Percentiles rank a stretch among this genome's conserved stretches.
These are phyloP conservation scores for Mycogona germanica DNA, from an alignment of 2,888 invertebrate species.

Conservation along the genomic window DNA sequence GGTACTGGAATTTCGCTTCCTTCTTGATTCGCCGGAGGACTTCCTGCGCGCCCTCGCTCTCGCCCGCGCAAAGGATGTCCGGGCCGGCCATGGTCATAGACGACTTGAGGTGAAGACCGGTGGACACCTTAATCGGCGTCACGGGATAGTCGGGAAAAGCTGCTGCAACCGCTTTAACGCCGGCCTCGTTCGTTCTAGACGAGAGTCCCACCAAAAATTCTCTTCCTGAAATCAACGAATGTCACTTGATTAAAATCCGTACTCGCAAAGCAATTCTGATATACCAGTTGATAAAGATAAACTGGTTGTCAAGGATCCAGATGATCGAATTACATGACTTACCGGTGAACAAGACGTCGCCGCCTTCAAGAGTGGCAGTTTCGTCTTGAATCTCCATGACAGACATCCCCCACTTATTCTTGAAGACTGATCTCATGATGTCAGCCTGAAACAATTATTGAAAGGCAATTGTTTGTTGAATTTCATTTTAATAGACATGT, in stretches of 20 bases:
- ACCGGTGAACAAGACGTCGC: slow-evolving; percentile 96
- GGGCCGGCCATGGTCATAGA: slow-evolving; percentile 82
- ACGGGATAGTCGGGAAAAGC: slow-evolving; percentile 95
- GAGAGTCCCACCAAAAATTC: slow-evolving; percentile 91
- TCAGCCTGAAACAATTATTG: slow-evolving; percentile 48
- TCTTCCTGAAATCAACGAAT: slow-evolving; percentile 45
- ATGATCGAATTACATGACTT: slow-evolving; percentile 21
- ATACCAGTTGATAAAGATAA: background rate
- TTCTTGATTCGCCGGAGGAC: slow-evolving; percentile 81
- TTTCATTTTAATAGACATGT: too few species aligned
- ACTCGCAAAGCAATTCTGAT: background rate
- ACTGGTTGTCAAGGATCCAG: background rate
- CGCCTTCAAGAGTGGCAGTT: slow-evolving; percentile 75
- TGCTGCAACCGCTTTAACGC: slow-evolving; percentile 83
- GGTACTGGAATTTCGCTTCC: slow-evolving; percentile 79
- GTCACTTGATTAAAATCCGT: too few species aligned
- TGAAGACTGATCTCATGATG: slow-evolving; percentile 59
- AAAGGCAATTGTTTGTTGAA: too few species aligned
- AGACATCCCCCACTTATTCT: slow-evolving; percentile 75
- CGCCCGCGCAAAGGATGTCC: slow-evolving; percentile 77
- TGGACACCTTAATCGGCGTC: slow-evolving; percentile 79
- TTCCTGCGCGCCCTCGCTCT: slow-evolving; percentile 67
- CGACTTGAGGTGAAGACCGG: slow-evolving; percentile 63
- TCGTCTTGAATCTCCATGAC: slow-evolving; percentile 73
- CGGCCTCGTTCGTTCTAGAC: slow-evolving; percentile 81